Conservation (phyloP, 2,797 vertebrate genomes). For the Meriones psammophilus region DNA sequence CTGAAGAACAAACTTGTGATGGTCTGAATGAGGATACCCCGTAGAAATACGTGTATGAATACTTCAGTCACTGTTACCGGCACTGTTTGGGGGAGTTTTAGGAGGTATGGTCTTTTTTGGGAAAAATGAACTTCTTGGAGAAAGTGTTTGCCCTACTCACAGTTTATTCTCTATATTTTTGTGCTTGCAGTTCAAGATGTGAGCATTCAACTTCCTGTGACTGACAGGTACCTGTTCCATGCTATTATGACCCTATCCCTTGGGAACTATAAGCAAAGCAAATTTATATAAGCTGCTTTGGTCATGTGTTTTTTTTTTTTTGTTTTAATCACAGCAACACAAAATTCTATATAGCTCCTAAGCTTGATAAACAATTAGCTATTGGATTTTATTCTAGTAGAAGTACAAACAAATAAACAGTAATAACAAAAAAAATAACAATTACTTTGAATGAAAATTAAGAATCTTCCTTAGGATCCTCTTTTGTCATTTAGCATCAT, state of each 20-base stretch:
- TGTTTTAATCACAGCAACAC: neutral
- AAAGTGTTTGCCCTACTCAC: neutral
- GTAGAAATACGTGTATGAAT: neutral
- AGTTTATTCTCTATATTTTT: neutral
- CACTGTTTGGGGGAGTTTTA: neutral
- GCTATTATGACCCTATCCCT: neutral
- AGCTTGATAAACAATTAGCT: neutral
- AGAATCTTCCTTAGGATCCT: too few species aligned
- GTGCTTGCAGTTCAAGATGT: neutral
- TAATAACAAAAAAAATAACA: too few species aligned
- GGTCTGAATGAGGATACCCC: neutral
- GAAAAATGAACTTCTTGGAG: too few species aligned
- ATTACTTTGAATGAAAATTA: too few species aligned
- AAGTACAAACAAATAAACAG: neutral
- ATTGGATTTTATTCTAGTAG: neutral
- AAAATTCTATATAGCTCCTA: neutral
- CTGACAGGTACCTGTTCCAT: too few species aligned
- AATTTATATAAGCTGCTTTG: neutral
- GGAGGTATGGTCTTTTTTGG: neutral
- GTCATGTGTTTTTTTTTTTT: neutral
- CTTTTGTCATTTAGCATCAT: too few species aligned
- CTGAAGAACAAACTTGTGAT: neutral
- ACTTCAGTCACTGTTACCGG: too few species aligned
- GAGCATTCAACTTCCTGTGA: neutral
- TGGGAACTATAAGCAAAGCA: neutral